Evolutionary conservation across 1,140 invertebrate species (phyloP), one percentile per base, ranked within the genome.

Genomic region (Drosophila parvula): DNA sequence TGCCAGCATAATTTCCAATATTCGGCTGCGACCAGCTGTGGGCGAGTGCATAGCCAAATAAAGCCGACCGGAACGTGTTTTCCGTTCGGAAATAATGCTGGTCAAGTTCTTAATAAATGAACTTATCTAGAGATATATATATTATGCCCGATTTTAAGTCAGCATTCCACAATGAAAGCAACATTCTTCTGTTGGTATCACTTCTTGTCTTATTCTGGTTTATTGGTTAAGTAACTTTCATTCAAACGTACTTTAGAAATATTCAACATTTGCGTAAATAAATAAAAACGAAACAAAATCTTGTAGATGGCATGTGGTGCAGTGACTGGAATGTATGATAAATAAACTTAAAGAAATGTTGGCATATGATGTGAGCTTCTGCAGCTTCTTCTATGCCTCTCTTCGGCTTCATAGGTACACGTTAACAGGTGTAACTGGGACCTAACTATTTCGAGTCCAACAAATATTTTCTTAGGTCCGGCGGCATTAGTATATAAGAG

Each of bases 1-100:
- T 77, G 63, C 47, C 41, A 76, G 53, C 64, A 77, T 78, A 69
- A 69, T 57, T 69, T 57, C 44, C 63, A 64, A 60, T 53, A 67
- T 76, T 67, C 50, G 28, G 50, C 28, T 38, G 40, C 5, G 22
- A 22, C 22, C 38, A 40, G 12, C 50, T 12, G 51, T 41, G 43
- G 48, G 58, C 12, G 38, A 38, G 38, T 32, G 34, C 58, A 63
- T 45, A 60, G 38, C 28, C 69, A 34, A 41, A 58, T 40, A 32
- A 41, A 63, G 9, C 12, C 50, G 8, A 74, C 53, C 28, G 38
- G 71, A 65, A 75, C 73, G 73, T 75, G 73, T 75, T 56, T 47
- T 36, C 65, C 36, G 22, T 34, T 43, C 38, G n/a, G 12, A 51
- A 50, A 22, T 28, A 48, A 28, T 18, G 3, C 14, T 36, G 27